Evolutionary conservation across 2,113 vertebrate genomes (phyloP), one percentile per base, ranked within the genome.

Genomic region (Nesogale talazaci): DNA sequence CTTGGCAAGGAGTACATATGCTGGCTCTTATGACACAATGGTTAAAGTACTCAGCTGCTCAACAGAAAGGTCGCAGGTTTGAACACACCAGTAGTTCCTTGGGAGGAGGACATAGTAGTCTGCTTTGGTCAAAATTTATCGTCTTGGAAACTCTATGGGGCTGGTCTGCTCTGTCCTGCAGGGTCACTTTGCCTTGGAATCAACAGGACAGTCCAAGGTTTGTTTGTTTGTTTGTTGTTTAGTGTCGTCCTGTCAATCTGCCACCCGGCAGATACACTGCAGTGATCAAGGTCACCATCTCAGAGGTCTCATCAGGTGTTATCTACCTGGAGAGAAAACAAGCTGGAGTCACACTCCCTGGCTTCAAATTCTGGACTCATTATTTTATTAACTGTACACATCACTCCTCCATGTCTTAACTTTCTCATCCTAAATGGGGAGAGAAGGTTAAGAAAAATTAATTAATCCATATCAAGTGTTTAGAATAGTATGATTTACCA

Each of bases 361-460:
- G 16, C 25, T 91, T 93, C 56, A 93, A 78, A 91, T 67, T 91
- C 46, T 82, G 34, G 38, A 40, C 16, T 90, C 25, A 17, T 88
- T 7, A 0, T 63, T 56, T 92, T 88, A 46, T 63, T 81, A 72
- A 61, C n/a, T 93, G 61, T 19, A 0, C 69, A 38, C 31, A 86
- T 80, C 80, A 80, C 7, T 19, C 82, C 6, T 82, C 57, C 67
- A 12, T 90, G 83, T 83, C 56, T 91, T 80, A 65, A 12, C 72
- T 86, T 89, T 63, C 14, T 86, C 46, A 78, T 31, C 20, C 72
- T 89, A 89, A 86, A 22, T 80, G 23, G 27, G 31, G 52, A 86
- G n/a, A 87, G 75, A 89, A 63, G 38, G 52, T 83, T 83, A 76
- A 36, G 36, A 92, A 93, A 93, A 90, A 7, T 56, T 36, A 95